Base-by-base conservation (phyloP, 37 sponge, comb jelly and placozoan genomes). In the Spongilla lacustris region DNA sequence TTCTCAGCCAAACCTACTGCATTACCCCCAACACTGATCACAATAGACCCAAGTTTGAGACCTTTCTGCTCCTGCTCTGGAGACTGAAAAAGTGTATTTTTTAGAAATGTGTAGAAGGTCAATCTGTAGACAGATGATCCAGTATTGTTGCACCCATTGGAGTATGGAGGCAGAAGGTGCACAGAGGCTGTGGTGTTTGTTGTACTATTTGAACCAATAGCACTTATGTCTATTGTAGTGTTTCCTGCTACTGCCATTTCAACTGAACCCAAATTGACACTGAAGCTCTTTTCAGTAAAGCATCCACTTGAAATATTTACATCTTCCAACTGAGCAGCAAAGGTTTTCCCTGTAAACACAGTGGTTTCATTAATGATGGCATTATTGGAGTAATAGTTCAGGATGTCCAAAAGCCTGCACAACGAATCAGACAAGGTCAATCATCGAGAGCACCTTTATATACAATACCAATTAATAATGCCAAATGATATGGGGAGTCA, bases 261-360 rank as follows among this genome's bases (percentile, higher is more conserved):
- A 23, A 86, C 87, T 50, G 87, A 80, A 1, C 87, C 81, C 31
- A 87, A 67, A 68, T 89, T 58, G 69, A 79, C 79, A 71, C 41
- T 79, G 36, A 83, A 83, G 27, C 32, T 78, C 35, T 78, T 73
- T 17, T 71, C 84, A 66, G 26, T 22, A 46, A 73, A 83, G 1
- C 37, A 66, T 13, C 50, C 70, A 30, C 36, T 58, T 1, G 36
- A 30, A 48, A 25, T 28, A 66, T 83, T 46, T n/a, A 83, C 38
- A 34, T 89, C 79, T 32, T 89, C 68, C 36, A 89, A 32, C 50
- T 83, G 84, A 36, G 83, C 25, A 17, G 84, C 89, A 83, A 68
- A 89, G 2, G 67, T 83, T 30, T 66, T 17, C 19, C 58, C 58
- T 1, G 21, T 17, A 14, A 19, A 58, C 58, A 19, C 58, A 19